Conservation (phyloP, 2,888 invertebrate species). For the Zeuzera pyrina region DNA sequence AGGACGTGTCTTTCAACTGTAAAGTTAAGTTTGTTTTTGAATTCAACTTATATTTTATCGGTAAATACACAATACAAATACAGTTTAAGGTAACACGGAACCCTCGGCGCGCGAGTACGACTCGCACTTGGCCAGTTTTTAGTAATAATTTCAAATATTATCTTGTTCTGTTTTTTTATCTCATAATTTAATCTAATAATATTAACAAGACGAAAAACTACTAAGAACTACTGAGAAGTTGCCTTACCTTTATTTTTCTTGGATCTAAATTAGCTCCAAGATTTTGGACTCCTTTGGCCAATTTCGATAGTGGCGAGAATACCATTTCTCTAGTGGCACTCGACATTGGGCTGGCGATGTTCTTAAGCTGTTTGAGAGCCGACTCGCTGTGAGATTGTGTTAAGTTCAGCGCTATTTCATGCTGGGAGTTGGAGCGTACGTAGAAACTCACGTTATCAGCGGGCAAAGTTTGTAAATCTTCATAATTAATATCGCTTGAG, state of each 20-base stretch:
- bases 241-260: constrained; percentile 76
- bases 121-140: too few relatives aligned
- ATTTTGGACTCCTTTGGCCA: constrained; percentile 90
- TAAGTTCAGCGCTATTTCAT: constrained; percentile 80
- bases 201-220: too few relatives aligned
- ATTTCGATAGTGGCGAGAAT: constrained; percentile 83
- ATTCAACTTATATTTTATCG: too few relatives aligned
- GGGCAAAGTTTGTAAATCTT: constrained; percentile 22
- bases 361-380: constrained; percentile 79
- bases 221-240: neutral
- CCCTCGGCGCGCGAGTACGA: too few relatives aligned
- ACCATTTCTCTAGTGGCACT: constrained; percentile 77
- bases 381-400: constrained; percentile 86
- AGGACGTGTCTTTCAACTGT: too few relatives aligned
- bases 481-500: constrained; percentile 76
- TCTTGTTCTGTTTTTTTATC: too few relatives aligned
- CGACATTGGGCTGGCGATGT: constrained; percentile 78
- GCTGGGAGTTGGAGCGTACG: constrained; percentile 74
- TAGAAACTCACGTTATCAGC: constrained; percentile 35
- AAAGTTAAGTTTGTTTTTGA: too few relatives aligned
- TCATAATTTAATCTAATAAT: too few relatives aligned
- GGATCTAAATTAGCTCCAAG: constrained; percentile 90
- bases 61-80: too few relatives aligned
- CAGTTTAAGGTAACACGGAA: too few relatives aligned
- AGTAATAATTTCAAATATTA: too few relatives aligned